These are phyloP conservation scores for Trogon melanurus DNA, from an alignment of 2,113 vertebrate genomes.

Conservation along the genomic window DNA sequence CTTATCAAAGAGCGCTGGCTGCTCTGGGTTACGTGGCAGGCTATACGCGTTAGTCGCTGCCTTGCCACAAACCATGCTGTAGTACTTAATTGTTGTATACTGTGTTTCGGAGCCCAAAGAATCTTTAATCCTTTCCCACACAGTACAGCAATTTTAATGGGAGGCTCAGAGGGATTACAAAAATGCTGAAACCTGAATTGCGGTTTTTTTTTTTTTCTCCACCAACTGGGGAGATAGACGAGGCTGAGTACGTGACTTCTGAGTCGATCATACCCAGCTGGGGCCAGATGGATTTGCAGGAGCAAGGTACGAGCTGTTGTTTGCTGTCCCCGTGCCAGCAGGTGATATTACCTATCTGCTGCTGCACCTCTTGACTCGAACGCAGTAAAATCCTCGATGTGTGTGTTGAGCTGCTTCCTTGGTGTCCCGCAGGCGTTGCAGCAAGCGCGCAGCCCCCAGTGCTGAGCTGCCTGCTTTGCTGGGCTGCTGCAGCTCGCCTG, in stretches of 20 bases:
- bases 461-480: not conserved
- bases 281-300: not conserved
- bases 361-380: not conserved
- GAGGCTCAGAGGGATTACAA: slow-evolving; percentile 63
- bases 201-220: slow-evolving; percentile 28
- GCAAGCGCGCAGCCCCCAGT: not conserved
- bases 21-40: not conserved
- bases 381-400: not conserved
- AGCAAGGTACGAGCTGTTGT: not conserved
- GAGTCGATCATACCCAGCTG: not conserved
- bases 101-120: slow-evolving; percentile 44
- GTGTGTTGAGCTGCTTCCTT: not conserved
- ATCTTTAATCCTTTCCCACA: slow-evolving; percentile 64
- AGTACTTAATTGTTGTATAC: slow-evolving; percentile 38
- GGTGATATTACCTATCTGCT: not conserved
- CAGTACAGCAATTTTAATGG: slow-evolving; percentile 55
- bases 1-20: not conserved
- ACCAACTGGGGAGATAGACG: slow-evolving; percentile 34
- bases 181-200: slow-evolving; percentile 66
- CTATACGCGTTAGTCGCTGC: slow-evolving; percentile 1
- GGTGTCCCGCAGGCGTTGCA: not conserved
- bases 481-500: not conserved
- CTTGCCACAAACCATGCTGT: slow-evolving; percentile 42
- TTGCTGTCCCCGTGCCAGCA: not conserved
- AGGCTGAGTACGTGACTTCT: slow-evolving; percentile 51